A percentile compares a stretch with the other conserved stretches of the same genome.
Evolutionary conservation across 2,888 invertebrate genomes (phyloP).

Genomic region (Gibbula magus): DNA sequence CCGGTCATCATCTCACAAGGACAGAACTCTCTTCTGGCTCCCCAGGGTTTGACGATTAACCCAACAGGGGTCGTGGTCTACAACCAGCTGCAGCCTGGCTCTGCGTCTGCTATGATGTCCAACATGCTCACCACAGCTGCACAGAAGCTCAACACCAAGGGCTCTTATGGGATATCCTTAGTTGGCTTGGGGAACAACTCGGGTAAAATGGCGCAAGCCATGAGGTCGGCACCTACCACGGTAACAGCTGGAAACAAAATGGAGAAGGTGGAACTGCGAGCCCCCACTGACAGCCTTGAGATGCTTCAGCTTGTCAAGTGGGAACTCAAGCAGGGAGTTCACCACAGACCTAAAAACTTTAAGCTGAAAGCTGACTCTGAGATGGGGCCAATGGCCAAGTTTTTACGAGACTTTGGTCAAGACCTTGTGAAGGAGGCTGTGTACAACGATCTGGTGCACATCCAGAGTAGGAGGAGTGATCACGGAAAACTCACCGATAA

Average conservation of each 20-base stretch:
- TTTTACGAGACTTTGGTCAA: slow-evolving; percentile 92
- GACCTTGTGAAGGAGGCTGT: slow-evolving; percentile 94
- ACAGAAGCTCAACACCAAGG: slow-evolving; percentile 1
- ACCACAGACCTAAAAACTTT: slow-evolving; percentile 42
- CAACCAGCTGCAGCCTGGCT: not conserved
- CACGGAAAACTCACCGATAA: slow-evolving; percentile 77
- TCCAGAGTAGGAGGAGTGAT: slow-evolving; percentile 86
- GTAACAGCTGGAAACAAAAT: not conserved
- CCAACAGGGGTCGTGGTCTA: not conserved
- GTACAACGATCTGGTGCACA: slow-evolving; percentile 91
- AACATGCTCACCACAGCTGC: not conserved
- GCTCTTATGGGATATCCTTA: not conserved
- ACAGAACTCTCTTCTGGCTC: not conserved
- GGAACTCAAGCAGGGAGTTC: slow-evolving; percentile 58
- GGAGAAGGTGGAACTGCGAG: slow-evolving; percentile 25
- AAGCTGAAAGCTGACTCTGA: slow-evolving; percentile 58
- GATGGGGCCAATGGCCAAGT: slow-evolving; percentile 81
- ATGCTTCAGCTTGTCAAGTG: slow-evolving; percentile 61
- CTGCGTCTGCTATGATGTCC: not conserved
- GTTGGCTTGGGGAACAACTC: not conserved
- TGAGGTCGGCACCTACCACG: slow-evolving; percentile 21
- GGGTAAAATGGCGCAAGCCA: not conserved
- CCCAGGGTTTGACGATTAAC: not conserved
- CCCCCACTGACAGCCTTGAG: slow-evolving; percentile 59
- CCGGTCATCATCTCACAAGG: not conserved